These are phyloP conservation scores for Probosciger aterrimus DNA, from an alignment of 2,113 vertebrate genomes.

Conservation along the genomic window DNA sequence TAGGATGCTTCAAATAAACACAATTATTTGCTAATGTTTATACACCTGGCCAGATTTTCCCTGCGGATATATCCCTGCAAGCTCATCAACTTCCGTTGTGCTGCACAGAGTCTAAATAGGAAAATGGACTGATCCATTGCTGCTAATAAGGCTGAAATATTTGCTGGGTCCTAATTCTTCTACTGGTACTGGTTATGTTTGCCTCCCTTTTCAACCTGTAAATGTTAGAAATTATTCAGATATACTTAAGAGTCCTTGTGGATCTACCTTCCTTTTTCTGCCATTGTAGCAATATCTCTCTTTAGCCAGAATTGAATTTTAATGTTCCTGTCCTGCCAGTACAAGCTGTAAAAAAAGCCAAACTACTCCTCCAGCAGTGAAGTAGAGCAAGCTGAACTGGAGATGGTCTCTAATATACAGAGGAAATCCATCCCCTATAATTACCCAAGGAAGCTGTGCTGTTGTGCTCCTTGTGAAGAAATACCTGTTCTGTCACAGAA, in stretches of 20 bases:
- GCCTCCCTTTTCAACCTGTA: neutral
- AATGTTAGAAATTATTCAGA: neutral
- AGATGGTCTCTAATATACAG: neutral
- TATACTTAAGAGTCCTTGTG: neutral
- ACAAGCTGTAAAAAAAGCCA: neutral
- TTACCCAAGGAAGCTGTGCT: neutral
- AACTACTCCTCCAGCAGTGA: neutral
- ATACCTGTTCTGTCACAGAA: neutral
- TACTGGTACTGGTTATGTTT: neutral
- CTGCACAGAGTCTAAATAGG: neutral
- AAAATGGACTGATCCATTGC: neutral
- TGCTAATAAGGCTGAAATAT: neutral
- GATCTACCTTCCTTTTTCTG: neutral
- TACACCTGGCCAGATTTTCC: neutral
- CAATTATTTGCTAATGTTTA: neutral
- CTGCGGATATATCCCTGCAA: neutral
- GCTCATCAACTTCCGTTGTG: neutral
- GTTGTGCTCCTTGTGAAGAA: neutral
- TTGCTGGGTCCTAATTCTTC: neutral
- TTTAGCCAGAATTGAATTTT: neutral
- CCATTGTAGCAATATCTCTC: neutral
- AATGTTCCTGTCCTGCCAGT: neutral
- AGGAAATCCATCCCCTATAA: neutral
- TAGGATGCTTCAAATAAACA: slow-evolving; percentile 20
- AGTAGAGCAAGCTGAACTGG: neutral